Conservation (phyloP, 2,113 vertebrate species). For the Dendropsophus ebraccatus region DNA sequence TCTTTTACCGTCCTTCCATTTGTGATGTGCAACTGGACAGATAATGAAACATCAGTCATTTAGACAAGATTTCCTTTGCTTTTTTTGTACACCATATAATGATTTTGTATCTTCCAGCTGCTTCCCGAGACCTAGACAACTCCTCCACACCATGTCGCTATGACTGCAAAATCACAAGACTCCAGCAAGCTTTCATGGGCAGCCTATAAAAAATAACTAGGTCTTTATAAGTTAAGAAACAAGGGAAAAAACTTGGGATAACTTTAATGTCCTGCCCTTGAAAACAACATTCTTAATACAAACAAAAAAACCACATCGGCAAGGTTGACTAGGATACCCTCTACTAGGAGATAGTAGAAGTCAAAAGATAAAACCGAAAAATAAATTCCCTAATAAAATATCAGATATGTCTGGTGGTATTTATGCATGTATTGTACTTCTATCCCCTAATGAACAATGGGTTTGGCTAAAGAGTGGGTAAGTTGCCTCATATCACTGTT, state of each 20-base stretch:
- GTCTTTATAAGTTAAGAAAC: background rate
- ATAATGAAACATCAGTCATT: slow-evolving; percentile 14
- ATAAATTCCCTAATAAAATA: too few species aligned
- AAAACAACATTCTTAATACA: background rate
- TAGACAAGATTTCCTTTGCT: background rate
- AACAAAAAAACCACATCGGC: background rate
- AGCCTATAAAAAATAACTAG: background rate
- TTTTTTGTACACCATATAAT: background rate
- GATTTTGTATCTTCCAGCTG: slow-evolving; percentile 16
- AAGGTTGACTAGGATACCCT: background rate
- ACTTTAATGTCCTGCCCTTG: background rate
- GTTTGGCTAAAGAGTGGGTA: too few species aligned
- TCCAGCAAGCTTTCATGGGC: background rate
- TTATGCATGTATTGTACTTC: too few species aligned
- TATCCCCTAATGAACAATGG: too few species aligned
- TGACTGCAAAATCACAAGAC: background rate
- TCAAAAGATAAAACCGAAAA: too few species aligned
- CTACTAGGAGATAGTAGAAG: too few species aligned
- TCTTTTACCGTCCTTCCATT: background rate
- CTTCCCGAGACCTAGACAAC: slow-evolving; percentile 9
- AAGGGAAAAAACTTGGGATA: background rate
- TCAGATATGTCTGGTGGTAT: too few species aligned
- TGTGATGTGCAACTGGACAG: background rate
- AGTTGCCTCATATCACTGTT: too few species aligned
- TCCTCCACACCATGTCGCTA: slow-evolving; percentile 15